Evolutionary conservation across 2,113 vertebrate species (phyloP).

Genomic region (Crotalus horridus): DNA sequence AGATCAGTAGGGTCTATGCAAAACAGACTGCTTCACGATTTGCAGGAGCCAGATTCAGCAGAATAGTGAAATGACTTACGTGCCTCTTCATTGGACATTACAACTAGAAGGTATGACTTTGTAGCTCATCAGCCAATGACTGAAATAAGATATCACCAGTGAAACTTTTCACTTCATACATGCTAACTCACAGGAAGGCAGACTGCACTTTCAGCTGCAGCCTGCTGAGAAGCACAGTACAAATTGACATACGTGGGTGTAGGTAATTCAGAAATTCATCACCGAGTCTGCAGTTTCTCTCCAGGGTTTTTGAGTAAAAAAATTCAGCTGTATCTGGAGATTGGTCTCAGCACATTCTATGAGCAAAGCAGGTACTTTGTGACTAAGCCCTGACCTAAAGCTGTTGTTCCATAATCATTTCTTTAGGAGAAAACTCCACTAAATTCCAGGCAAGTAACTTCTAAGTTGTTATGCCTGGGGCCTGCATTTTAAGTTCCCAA

Average conservation of each 20-base stretch:
- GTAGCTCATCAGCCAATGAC: not conserved
- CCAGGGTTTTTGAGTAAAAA: not conserved
- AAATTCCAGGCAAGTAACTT: not conserved
- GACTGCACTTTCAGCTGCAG: not conserved
- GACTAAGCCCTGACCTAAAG: not conserved
- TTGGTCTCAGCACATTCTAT: not conserved
- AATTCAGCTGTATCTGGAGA: not conserved
- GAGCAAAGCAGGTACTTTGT: not conserved
- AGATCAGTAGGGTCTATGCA: not conserved
- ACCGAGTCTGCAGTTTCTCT: not conserved
- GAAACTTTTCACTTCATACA: not conserved
- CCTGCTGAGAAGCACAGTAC: not conserved
- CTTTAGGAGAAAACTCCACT: not conserved
- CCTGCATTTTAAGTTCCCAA: not conserved
- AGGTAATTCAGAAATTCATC: not conserved
- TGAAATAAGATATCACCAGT: not conserved
- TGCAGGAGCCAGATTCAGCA: not conserved
- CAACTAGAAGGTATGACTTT: not conserved
- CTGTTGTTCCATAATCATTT: no score
- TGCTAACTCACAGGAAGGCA: not conserved
- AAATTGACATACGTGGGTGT: not conserved
- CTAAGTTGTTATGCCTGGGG: not conserved
- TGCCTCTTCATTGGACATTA: not conserved
- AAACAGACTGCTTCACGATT: not conserved
- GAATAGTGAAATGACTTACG: not conserved